Percentiles rank a stretch among this genome's conserved stretches.
These are phyloP conservation scores for Actinia equina DNA, from an alignment of 64 coral and sea anemone genomes.

Conservation along the genomic window DNA sequence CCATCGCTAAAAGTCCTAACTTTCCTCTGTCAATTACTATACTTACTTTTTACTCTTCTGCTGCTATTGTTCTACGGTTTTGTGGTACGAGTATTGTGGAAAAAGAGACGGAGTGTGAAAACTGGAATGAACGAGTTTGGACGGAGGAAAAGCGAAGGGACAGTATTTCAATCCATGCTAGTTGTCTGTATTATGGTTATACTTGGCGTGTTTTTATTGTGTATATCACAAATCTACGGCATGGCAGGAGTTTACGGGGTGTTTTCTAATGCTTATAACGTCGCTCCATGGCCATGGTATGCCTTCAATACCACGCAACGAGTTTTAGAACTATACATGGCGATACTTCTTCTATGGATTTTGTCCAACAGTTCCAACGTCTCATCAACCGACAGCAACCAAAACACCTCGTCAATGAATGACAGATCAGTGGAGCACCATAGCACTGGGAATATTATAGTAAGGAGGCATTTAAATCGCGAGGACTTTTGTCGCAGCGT, in stretches of 20 bases:
- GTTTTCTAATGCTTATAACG: conserved; percentile 15
- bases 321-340: conserved; percentile 34
- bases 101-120: conserved; percentile 5
- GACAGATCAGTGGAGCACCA: neutral
- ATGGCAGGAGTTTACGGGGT: conserved; percentile 26
- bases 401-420: neutral
- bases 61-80: conserved; percentile 43
- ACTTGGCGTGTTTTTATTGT: conserved; percentile 20
- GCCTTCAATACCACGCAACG: conserved; percentile 28
- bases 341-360: conserved; percentile 22
- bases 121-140: neutral
- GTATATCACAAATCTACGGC: conserved; percentile 25
- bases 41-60: conserved; percentile 18
- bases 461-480: neutral
- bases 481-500: neutral
- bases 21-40: conserved; percentile 50
- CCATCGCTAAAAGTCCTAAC: conserved; percentile 22
- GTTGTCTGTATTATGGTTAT: conserved; percentile 23
- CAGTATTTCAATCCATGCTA: conserved; percentile 15
- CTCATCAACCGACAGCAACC: neutral
- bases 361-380: neutral
- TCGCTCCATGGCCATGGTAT: conserved; percentile 60
- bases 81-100: conserved; percentile 30
- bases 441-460: neutral
- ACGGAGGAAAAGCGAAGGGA: neutral